Evolutionary conservation across 2,113 vertebrate species (phyloP).

Genomic region (Pteruthius melanotis): DNA sequence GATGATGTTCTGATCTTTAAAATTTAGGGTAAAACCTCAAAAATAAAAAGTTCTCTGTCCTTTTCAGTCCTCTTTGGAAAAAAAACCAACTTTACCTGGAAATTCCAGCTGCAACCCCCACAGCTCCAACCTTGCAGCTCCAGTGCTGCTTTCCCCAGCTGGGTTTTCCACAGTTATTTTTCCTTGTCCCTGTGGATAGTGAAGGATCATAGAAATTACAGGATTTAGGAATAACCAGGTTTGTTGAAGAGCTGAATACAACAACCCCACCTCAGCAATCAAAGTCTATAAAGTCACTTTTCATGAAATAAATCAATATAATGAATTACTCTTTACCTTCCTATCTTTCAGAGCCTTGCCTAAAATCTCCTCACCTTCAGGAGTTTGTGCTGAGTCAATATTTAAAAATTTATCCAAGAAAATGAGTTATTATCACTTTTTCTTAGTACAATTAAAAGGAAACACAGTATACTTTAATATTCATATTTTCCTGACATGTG

Average conservation of each 20-base stretch:
- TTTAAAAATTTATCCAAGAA: not conserved
- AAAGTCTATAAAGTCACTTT: not conserved
- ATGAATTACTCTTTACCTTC: not conserved
- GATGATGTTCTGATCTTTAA: not conserved
- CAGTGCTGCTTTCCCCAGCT: fast-evolving
- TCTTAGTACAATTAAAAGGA: not conserved
- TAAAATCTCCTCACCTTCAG: not conserved
- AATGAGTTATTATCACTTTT: not conserved
- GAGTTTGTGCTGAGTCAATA: not conserved
- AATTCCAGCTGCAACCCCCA: not conserved
- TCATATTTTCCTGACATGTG: not conserved
- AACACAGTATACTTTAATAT: not conserved
- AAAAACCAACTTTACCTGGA: no score
- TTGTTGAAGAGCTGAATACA: not conserved
- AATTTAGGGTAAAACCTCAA: not conserved
- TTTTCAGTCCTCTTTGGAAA: not conserved
- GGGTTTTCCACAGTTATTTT: not conserved
- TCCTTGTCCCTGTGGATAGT: not conserved
- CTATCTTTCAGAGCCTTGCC: not conserved
- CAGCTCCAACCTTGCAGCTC: not conserved
- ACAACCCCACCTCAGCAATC: not conserved
- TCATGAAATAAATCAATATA: not conserved
- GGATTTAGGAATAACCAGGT: not conserved
- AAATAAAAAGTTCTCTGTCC: not conserved
- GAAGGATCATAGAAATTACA: not conserved